Base-by-base conservation (phyloP, 2,888 invertebrate genomes). In the Elegia similella region DNA sequence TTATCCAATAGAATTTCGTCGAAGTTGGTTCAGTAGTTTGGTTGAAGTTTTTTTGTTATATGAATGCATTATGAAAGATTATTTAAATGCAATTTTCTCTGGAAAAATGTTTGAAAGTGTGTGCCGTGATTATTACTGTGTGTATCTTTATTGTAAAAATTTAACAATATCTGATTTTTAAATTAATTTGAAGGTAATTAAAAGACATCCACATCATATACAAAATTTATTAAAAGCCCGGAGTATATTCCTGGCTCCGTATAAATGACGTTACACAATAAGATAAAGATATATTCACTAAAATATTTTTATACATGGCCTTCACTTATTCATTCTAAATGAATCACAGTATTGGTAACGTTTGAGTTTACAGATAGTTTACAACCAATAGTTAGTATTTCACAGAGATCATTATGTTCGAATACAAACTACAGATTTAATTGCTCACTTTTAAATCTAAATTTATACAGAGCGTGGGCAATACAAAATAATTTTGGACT, bases 341-440 rank as follows among this genome's bases (percentile, higher is more conserved):
- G 71, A 73, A 85, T 86, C 84, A 84, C 86, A 86, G 79, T 74
- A 73, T 72, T 75, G 86, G 86, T 84, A 84, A 84, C 60, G 52
- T 59, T 59, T 56, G 42, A 42, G 59, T 55, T 44, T 34, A 52
- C 8, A 52, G 48, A 55, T 46, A 47, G 10, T 50, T 34, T 46
- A 56, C 44, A 48, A 42, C 48, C 47, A 56, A 48, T 56, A n/a
- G 29, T 54, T 54, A 43, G 29, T 53, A 38, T 55, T 46, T 34
- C n/a, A 44, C 13, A 55, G 47, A 55, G 55, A 55, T 47, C 47
- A 55, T 53, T 7, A 13, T 16, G 46, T 42, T 47, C 17, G 3
- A 23, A 48, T 44, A 44, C 54, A 47, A 34, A 23, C 38, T 47
- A 46, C 47, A 16, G 42, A 55, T 55, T 46, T 34, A 7, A 53